Evolutionary conservation across 2,888 invertebrate species (phyloP).

Genomic region (Drosophila nigritarsus): DNA sequence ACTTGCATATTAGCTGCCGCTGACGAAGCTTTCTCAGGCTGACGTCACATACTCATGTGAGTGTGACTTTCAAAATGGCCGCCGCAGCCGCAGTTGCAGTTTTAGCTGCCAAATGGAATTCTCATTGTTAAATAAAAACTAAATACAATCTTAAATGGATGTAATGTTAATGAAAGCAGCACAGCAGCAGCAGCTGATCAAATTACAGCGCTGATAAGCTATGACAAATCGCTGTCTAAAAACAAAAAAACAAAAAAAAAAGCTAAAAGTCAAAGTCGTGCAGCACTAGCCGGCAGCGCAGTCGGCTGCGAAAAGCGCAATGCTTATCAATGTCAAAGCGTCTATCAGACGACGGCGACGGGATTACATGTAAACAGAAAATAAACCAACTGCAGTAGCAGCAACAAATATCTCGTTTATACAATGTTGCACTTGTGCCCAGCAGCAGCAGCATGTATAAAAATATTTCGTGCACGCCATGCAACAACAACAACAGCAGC

Average conservation of each 20-base stretch:
- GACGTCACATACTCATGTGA: conserved; percentile 61
- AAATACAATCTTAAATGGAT: background rate
- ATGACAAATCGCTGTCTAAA: conserved; percentile 40
- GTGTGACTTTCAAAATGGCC: conserved; percentile 61
- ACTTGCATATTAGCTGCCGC: conserved; percentile 11
- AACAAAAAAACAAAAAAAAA: background rate
- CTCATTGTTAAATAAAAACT: conserved; percentile 20
- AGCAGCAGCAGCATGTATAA: conserved; percentile 40
- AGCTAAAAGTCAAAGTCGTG: conserved; percentile 65
- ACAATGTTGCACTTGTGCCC: conserved; percentile 59
- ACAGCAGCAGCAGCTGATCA: conserved; percentile 13
- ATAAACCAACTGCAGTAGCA: conserved; percentile 28
- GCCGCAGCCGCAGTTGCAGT: conserved; percentile 44
- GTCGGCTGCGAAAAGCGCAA: conserved; percentile 27
- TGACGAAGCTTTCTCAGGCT: conserved; percentile 52
- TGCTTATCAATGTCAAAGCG: conserved; percentile 74
- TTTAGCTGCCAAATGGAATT: conserved; percentile 27
- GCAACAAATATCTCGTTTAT: conserved; percentile 55
- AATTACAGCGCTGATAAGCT: conserved; percentile 25
- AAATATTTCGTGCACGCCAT: conserved; percentile 42
- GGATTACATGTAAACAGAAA: conserved; percentile 47
- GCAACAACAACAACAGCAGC: conserved; percentile 25
- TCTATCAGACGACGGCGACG: conserved; percentile 25
- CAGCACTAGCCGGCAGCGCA: conserved; percentile 29
- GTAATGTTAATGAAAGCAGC: conserved; percentile 11